Conservation (phyloP, 2,888 invertebrate genomes). For the Cerastis rubricosa region DNA sequence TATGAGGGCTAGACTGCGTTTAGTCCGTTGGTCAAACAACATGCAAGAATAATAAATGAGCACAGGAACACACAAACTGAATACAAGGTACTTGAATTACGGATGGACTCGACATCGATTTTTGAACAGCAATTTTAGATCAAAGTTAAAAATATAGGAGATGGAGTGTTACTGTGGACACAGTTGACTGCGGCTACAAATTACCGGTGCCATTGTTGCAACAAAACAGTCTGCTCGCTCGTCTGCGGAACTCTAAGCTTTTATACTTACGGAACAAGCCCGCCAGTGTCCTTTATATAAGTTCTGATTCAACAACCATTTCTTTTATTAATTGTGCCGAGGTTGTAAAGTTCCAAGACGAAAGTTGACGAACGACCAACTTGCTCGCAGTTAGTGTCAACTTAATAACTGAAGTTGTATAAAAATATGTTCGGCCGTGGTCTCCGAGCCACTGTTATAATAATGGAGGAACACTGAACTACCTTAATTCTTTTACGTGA, state of each 20-base stretch:
- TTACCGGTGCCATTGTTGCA: conserved; percentile 36
- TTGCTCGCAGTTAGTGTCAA: conserved; percentile 73
- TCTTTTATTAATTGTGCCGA: conserved; percentile 58
- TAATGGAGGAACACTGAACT: conserved; percentile 71
- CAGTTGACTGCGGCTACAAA: conserved; percentile 23
- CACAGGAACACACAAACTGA: conserved; percentile 34
- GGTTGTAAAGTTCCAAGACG: conserved; percentile 54
- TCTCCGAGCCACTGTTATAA: conserved; percentile 51
- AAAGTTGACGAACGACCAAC: conserved; percentile 67
- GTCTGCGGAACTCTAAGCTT: conserved; percentile 21
- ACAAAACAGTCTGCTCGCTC: conserved; percentile 24
- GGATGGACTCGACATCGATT: conserved; percentile 16
- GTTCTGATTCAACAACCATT: conserved; percentile 48
- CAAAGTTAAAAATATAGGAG: conserved; percentile 43
- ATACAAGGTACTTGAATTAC: conserved; percentile 41
- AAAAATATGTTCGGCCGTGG: conserved; percentile 68
- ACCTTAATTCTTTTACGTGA: conserved; percentile 76
- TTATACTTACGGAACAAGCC: conserved; percentile 41
- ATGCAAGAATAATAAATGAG: conserved; percentile 53
- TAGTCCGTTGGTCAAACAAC: conserved; percentile 58
- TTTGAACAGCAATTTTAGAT: conserved; percentile 33
- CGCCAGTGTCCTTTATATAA: conserved; percentile 25
- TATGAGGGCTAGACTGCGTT: conserved; percentile 61
- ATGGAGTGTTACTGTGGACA: conserved; percentile 27
- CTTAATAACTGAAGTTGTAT: conserved; percentile 71